Evolutionary conservation across 2,797 vertebrate species (phyloP).

Genomic region (Heliangelus exortis): DNA sequence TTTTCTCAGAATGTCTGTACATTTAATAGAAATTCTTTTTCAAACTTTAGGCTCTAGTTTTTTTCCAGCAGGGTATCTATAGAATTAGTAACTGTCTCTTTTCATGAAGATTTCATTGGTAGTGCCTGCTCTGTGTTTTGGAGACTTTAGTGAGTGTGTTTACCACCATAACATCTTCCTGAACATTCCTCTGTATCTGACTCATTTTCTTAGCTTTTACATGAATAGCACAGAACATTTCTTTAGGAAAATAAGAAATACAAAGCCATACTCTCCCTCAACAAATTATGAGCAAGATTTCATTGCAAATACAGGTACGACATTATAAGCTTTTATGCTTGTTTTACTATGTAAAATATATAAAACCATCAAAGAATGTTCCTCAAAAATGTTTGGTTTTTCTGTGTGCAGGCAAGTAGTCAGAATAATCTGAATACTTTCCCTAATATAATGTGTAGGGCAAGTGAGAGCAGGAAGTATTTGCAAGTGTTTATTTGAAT

Average conservation of each 20-base stretch:
- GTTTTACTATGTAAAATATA: not conserved
- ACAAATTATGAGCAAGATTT: not conserved
- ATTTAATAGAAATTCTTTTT: not conserved
- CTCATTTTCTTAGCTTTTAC: not conserved
- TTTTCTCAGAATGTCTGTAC: not conserved
- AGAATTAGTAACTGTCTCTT: not conserved
- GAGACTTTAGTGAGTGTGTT: not conserved
- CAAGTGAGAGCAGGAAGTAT: constrained; percentile 1
- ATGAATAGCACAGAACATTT: not conserved
- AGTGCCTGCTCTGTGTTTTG: not conserved
- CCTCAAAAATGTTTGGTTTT: not conserved
- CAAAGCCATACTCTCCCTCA: not conserved
- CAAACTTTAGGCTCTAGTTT: not conserved
- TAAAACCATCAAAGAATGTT: not conserved
- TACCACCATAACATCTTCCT: not conserved
- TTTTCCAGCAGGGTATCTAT: not conserved
- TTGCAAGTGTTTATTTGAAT: constrained; percentile 19
- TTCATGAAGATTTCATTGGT: not conserved
- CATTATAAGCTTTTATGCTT: not conserved
- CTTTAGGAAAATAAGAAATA: not conserved
- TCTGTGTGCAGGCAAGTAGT: not conserved
- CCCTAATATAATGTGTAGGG: not conserved
- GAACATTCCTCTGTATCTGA: not conserved
- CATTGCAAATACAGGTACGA: not conserved
- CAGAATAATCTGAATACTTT: not conserved